A percentile compares a stretch with the other conserved stretches of the same genome.
These are phyloP conservation scores for Himalopsyche kuldschensis DNA, from an alignment of 2,888 invertebrate genomes.

Conservation along the genomic window DNA sequence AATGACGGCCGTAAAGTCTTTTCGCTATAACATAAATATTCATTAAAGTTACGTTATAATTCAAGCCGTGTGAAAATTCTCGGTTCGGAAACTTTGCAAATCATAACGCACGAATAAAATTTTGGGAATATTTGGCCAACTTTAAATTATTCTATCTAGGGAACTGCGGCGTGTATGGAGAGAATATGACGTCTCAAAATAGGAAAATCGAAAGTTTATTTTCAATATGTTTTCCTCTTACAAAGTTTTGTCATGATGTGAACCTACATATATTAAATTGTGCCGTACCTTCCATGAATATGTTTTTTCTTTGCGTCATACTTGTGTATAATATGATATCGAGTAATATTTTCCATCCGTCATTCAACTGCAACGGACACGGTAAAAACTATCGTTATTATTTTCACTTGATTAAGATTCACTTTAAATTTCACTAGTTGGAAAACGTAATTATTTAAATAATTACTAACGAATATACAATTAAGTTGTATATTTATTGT, in stretches of 20 bases:
- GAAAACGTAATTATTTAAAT: too few species aligned
- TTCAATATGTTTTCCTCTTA: neutral
- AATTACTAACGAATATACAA: too few species aligned
- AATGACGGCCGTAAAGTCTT: neutral
- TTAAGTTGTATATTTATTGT: too few species aligned
- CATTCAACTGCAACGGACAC: too few species aligned
- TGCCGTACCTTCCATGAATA: neutral
- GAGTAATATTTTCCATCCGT: too few species aligned
- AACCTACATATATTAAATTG: neutral
- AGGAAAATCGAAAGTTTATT: neutral
- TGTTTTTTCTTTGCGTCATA: too few species aligned
- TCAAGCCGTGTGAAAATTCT: neutral
- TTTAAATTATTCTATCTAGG: neutral
- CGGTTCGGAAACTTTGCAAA: neutral
- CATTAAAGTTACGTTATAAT: neutral
- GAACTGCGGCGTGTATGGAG: neutral
- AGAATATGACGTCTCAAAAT: neutral
- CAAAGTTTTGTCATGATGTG: neutral
- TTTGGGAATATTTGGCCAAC: neutral
- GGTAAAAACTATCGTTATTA: too few species aligned
- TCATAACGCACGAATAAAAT: neutral
- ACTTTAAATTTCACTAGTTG: too few species aligned
- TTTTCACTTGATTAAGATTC: too few species aligned
- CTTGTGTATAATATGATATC: too few species aligned
- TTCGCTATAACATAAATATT: neutral